Conservation (phyloP, 2,888 invertebrate genomes). For the Hyalella azteca region DNA sequence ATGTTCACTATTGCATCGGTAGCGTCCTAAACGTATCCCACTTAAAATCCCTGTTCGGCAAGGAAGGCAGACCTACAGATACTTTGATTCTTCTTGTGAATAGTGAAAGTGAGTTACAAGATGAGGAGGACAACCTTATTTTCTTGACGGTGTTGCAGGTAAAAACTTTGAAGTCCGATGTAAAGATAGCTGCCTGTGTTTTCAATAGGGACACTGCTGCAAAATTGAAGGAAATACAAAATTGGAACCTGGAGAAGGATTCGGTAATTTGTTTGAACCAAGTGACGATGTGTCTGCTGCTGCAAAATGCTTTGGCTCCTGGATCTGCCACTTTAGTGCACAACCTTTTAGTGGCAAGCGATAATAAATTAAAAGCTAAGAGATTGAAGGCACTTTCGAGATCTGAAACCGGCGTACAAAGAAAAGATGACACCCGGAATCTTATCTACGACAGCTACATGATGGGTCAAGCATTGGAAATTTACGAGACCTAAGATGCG, state of each 20-base stretch:
- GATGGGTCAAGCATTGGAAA: slow-evolving; percentile 10
- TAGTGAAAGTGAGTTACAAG: not conserved
- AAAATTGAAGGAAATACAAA: not conserved
- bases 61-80: not conserved
- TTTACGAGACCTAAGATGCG: not conserved
- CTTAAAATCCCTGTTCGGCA: not conserved
- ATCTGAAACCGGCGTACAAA: not conserved
- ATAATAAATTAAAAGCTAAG: not conserved
- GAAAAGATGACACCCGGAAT: not conserved
- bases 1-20: slow-evolving; percentile 19
- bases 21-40: not conserved
- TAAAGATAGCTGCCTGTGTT: not conserved
- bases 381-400: not conserved
- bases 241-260: not conserved
- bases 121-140: not conserved
- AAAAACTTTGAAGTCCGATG: not conserved
- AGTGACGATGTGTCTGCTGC: not conserved
- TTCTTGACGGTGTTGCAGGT: not conserved
- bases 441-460: not conserved
- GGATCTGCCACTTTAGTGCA: not conserved
- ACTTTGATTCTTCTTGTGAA: slow-evolving; percentile 1
- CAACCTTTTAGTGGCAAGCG: slow-evolving; percentile 11
- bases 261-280: not conserved
- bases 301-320: not conserved
- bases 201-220: not conserved